Evolutionary conservation across 2,797 vertebrate species (phyloP).

Genomic region (Takifugu rubripes): DNA sequence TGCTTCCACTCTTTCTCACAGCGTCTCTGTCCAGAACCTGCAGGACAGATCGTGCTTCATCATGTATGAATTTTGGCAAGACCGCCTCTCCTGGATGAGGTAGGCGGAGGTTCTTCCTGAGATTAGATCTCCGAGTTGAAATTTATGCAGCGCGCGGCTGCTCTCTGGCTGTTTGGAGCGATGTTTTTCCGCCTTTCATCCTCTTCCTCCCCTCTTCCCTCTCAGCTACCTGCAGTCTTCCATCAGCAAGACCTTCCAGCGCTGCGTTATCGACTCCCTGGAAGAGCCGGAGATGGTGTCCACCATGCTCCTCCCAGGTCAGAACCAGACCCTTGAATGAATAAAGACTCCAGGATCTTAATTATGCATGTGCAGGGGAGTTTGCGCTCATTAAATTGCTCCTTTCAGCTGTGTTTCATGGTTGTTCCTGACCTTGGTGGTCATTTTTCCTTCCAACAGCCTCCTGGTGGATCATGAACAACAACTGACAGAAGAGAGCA

Average conservation of each 20-base stretch:
- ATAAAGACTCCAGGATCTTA: too few species aligned
- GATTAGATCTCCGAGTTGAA: background rate
- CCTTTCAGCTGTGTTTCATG: too few species aligned
- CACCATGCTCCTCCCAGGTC: conserved; percentile 89
- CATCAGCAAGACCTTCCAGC: conserved; percentile 88
- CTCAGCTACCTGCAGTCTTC: conserved; percentile 85
- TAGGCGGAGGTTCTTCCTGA: conserved; percentile 31
- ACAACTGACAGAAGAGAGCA: conserved; percentile 76
- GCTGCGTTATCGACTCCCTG: conserved; percentile 81
- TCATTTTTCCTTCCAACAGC: conserved; percentile 69
- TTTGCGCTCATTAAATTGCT: too few species aligned
- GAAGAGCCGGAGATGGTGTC: conserved; percentile 86
- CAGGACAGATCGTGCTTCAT: conserved; percentile 78
- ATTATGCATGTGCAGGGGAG: too few species aligned
- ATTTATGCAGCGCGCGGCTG: background rate
- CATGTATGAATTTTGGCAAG: conserved; percentile 80
- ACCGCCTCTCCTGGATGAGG: conserved; percentile 79
- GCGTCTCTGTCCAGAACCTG: conserved; percentile 85
- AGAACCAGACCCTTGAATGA: too few species aligned
- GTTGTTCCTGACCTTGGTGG: conserved; percentile 1
- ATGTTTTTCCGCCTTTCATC: conserved; percentile 5
- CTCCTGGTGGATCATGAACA: conserved; percentile 94
- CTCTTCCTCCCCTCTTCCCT: conserved; percentile 12
- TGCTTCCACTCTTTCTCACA: conserved; percentile 39
- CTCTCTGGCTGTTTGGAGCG: conserved; percentile 23